These are phyloP conservation scores for Eupithecia subfuscata DNA, from an alignment of 2,888 invertebrate species.

Conservation along the genomic window DNA sequence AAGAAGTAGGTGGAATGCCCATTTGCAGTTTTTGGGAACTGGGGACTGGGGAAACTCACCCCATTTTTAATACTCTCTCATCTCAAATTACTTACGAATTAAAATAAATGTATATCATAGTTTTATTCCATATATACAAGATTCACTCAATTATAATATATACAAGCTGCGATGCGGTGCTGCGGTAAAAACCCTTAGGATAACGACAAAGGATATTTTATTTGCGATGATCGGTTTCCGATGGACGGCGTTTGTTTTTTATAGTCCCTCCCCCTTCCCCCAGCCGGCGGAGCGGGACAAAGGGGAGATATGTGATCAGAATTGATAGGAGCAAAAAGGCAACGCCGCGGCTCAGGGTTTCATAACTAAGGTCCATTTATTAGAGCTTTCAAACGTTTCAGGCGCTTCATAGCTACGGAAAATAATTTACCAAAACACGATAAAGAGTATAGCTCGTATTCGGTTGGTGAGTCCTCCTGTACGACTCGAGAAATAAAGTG, in stretches of 20 bases:
- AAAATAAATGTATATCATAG: neutral
- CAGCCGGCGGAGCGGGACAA: neutral
- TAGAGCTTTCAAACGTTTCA: neutral
- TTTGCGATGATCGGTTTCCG: constrained; percentile 39
- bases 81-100: neutral
- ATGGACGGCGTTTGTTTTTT: constrained; percentile 32
- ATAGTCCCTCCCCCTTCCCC: neutral
- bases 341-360: neutral
- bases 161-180: neutral
- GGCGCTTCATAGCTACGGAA: neutral
- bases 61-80: neutral
- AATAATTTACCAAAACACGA: neutral
- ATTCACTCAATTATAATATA: neutral
- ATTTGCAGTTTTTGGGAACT: neutral
- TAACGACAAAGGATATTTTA: constrained; percentile 27
- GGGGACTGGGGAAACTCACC: neutral
- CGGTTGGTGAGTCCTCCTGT: neutral
- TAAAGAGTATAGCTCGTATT: neutral
- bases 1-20: neutral
- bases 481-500: neutral
- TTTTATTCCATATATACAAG: neutral
- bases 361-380: neutral
- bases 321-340: constrained; percentile 1
- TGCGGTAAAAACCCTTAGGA: neutral
- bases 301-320: constrained; percentile 7